Evolutionary conservation across 2,888 invertebrate genomes (phyloP), one percentile per base, ranked within the genome.

Genomic region (Tetragnatha montana): DNA sequence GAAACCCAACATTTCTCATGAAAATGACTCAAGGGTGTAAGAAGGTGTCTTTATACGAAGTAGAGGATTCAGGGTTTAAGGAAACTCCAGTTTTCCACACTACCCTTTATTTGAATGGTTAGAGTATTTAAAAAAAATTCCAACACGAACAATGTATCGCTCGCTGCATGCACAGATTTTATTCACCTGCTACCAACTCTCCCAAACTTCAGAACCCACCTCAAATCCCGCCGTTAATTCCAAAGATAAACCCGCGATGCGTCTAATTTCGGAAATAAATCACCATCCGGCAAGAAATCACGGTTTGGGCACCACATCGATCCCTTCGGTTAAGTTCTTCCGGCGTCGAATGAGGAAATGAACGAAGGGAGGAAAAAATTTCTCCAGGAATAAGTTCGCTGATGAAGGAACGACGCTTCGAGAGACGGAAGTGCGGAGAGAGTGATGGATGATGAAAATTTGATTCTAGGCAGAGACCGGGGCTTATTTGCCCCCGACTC

Each of bases 251-350:
- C 60, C 17, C 17, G 17, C 78, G 60, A 78, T 35, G 60, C 19
- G 49, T 69, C 80, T 69, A 80, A 80, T 80, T 70, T 70, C 1
- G n/a, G 69, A 10, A 69, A 80, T 80, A 80, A 80, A 80, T 80
- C 69, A 68, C 69, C 60, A 47, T 80, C 68, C 80, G 69, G n/a
- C 47, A 80, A 80, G 80, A 80, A 80, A 47, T 80, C 49, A 68
- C 60, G 47, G 21, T 80, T 47, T 68, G n/a, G 60, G 35, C 35
- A 35, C 35, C 35, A 35, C 49, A 80, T 80, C 69, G 69, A 80
- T 80, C 80, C 68, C 6, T 6, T n/a, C 51, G 10, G 60, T 35
- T 60, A 60, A 60, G 60, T 60, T 60, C 60, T 60, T 60, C 60
- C 60, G 60, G 60, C 60, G 14, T 12, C 12, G 60, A 60, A 60